Percentiles rank a stretch among this genome's conserved stretches.
These are phyloP conservation scores for Sinelater perroti DNA, from an alignment of 2,888 invertebrate species.

Conservation along the genomic window DNA sequence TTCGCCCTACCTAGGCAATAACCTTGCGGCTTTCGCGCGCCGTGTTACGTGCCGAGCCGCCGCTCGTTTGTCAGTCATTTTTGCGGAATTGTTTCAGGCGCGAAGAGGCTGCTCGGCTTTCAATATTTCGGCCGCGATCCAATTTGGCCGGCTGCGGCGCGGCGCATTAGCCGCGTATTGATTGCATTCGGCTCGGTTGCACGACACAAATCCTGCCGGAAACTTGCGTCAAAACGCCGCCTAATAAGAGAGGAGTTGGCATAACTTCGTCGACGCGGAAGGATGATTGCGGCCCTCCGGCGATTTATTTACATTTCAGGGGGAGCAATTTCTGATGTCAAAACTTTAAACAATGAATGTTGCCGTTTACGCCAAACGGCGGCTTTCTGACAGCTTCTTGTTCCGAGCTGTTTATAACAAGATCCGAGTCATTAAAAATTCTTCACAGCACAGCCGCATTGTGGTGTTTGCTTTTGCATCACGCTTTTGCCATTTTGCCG, in stretches of 20 bases:
- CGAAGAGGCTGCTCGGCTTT: constrained; percentile 29
- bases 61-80: constrained; percentile 38
- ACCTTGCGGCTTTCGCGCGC: constrained; percentile 34
- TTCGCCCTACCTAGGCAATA: constrained; percentile 35
- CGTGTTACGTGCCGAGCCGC: constrained; percentile 30
- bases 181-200: background rate
- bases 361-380: background rate
- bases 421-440: too few species aligned
- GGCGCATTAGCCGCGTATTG: background rate
- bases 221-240: constrained; percentile 12
- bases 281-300: constrained; percentile 11
- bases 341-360: constrained; percentile 13
- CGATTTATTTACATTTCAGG: constrained; percentile 20
- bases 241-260: constrained; percentile 18
- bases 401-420: background rate
- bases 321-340: constrained; percentile 19
- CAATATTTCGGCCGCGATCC: constrained; percentile 11
- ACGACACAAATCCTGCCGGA: constrained; percentile 6
- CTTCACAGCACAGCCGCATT: too few species aligned
- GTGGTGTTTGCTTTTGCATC: too few species aligned
- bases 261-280: constrained; percentile 9
- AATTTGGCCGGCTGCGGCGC: constrained; percentile 2
- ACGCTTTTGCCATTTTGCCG: too few species aligned
- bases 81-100: constrained; percentile 31
- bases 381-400: background rate